Percentiles rank a stretch among this genome's conserved stretches.
Evolutionary conservation across 2,888 invertebrate species (phyloP).

Genomic region (Kuschelorhynchus macadamiae): DNA sequence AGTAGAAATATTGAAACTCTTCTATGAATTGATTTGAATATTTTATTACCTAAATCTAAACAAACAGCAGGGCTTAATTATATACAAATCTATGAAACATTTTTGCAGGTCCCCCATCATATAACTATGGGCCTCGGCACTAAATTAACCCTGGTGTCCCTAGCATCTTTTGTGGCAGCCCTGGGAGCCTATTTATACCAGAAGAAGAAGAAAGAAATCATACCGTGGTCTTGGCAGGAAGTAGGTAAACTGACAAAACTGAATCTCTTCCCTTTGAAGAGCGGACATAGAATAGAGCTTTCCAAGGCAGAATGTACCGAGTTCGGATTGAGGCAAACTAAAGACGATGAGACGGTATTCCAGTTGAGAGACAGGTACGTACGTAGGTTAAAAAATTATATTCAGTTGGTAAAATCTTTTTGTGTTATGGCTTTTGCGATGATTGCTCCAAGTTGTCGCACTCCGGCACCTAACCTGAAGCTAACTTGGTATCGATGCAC

Average conservation of each 20-base stretch:
- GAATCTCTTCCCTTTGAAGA: conserved; percentile 66
- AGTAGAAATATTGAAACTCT: no score
- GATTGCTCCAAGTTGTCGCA: no score
- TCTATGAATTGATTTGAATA: no score
- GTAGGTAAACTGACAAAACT: conserved; percentile 63
- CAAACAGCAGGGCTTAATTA: no score
- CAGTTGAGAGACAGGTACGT: conserved; percentile 62
- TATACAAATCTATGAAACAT: no score
- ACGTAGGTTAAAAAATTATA: no score
- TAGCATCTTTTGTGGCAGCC: conserved; percentile 55
- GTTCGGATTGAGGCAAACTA: conserved; percentile 60
- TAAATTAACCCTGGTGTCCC: conserved; percentile 50
- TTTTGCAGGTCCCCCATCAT: background rate
- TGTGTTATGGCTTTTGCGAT: no score
- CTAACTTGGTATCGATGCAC: no score
- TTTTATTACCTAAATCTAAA: no score
- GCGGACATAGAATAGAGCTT: conserved; percentile 64
- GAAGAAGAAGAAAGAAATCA: conserved; percentile 57
- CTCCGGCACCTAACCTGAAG: no score
- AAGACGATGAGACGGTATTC: conserved; percentile 54
- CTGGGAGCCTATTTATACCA: conserved; percentile 55
- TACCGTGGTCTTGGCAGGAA: conserved; percentile 63
- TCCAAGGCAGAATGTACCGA: conserved; percentile 61
- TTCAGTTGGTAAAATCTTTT: no score
- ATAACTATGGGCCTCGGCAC: conserved; percentile 52